Percentiles rank a stretch among this genome's conserved stretches.
phyloP scores from a whole-genome alignment of 2,113 vertebrate genomes.

The Rhegmatorhina hoffmannsi region DNA sequence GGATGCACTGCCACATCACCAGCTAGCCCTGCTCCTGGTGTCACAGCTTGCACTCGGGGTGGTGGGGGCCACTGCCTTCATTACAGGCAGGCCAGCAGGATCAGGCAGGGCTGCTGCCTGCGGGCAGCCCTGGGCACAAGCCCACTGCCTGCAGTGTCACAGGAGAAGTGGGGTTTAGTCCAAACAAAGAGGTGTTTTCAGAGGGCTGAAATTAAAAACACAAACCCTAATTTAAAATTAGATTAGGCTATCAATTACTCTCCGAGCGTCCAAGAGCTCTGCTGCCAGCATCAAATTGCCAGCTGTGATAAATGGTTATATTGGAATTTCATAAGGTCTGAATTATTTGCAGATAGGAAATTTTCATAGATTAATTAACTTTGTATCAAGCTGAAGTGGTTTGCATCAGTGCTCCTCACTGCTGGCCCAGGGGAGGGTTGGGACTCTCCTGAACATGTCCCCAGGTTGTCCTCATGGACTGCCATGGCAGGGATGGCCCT shows the following conservation, averaged over 20 bases:
- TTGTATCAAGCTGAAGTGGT: conserved; percentile 2
- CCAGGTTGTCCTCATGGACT: background rate
- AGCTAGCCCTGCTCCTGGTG: background rate
- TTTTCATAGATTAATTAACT: conserved; percentile 67
- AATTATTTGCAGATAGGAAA: conserved; percentile 65
- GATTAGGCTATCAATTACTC: conserved; percentile 70
- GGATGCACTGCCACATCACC: rapidly evolving
- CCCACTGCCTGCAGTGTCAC: background rate
- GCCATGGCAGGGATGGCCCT: background rate
- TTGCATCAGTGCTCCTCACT: background rate
- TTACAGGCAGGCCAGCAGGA: background rate
- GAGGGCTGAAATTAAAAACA: conserved; percentile 62
- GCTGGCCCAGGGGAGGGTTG: rapidly evolving
- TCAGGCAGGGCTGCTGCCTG: background rate
- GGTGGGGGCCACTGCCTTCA: background rate
- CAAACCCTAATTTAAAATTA: conserved; percentile 69
- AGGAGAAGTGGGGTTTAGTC: background rate
- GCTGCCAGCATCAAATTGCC: conserved; percentile 65
- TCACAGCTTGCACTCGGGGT: rapidly evolving
- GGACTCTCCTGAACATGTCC: background rate
- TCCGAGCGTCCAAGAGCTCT: background rate
- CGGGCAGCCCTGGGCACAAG: rapidly evolving
- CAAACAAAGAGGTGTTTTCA: conserved; percentile 47
- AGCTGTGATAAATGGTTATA: conserved; percentile 69
- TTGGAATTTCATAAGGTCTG: conserved; percentile 58